These are phyloP conservation scores for Gasteruption jaculator DNA, from an alignment of 2,888 invertebrate species.

Conservation along the genomic window DNA sequence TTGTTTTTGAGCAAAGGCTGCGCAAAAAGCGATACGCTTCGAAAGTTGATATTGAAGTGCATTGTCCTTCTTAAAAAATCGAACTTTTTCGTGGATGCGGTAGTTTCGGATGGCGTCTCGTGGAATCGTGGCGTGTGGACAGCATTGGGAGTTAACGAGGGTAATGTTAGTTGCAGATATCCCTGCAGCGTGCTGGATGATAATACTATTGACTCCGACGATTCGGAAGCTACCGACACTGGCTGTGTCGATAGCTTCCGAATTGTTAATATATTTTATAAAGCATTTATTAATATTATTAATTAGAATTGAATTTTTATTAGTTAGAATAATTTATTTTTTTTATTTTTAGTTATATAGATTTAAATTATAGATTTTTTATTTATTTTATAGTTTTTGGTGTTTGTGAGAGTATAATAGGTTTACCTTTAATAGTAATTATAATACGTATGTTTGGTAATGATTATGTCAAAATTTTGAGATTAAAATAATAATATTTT, in stretches of 20 bases:
- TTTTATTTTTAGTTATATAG: too few relatives aligned
- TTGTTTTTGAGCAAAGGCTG: slow-evolving; percentile 28
- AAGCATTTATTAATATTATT: too few relatives aligned
- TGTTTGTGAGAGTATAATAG: too few relatives aligned
- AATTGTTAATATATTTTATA: too few relatives aligned
- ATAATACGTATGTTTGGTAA: too few relatives aligned
- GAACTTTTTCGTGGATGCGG: slow-evolving; percentile 15
- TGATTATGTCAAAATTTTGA: too few relatives aligned
- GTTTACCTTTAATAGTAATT: too few relatives aligned
- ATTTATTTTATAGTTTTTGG: too few relatives aligned
- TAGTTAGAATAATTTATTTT: too few relatives aligned
- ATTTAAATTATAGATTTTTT: too few relatives aligned
- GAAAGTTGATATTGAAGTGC: slow-evolving; percentile 27
- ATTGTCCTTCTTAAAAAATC: slow-evolving; percentile 22
- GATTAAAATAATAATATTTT: too few relatives aligned
- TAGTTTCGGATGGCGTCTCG: slow-evolving; percentile 15
- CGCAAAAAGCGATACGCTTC: slow-evolving; percentile 22
- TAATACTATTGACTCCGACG: slow-evolving; percentile 14
- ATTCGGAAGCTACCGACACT: slow-evolving; percentile 21
- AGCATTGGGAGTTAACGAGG: slow-evolving; percentile 12
- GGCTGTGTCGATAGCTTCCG: slow-evolving; percentile 4
- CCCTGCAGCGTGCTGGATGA: slow-evolving; percentile 13
- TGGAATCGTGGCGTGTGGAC: slow-evolving; percentile 21
- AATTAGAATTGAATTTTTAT: too few relatives aligned
- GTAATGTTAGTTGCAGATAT: slow-evolving; percentile 23